Conservation (phyloP, 2,797 vertebrate genomes). For the Intellagama lesueurii region DNA sequence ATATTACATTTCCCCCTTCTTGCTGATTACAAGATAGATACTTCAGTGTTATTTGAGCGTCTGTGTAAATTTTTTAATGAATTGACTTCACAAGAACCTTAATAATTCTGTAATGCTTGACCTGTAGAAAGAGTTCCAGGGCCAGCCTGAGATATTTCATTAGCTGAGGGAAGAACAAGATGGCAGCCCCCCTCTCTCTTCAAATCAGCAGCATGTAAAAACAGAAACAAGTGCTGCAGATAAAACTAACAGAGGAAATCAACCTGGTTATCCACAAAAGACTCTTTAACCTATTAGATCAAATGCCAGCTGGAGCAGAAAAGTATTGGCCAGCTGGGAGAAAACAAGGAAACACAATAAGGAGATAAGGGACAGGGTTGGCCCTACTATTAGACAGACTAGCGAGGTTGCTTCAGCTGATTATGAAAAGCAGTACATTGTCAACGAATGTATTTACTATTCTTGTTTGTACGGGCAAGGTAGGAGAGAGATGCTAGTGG, state of each 20-base stretch:
- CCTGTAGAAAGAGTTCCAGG: not conserved
- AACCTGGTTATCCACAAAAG: not conserved
- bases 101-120: constrained; percentile 2
- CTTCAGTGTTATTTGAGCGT: not conserved
- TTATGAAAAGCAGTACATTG: not conserved
- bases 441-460: not conserved
- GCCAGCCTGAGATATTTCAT: not conserved
- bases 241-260: not conserved
- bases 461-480: not conserved
- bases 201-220: not conserved
- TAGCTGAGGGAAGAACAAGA: not conserved
- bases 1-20: not conserved
- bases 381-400: not conserved
- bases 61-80: not conserved
- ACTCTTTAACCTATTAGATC: not conserved
- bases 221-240: too few species aligned
- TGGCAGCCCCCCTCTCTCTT: not conserved
- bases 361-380: not conserved
- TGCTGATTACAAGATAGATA: constrained; percentile 47
- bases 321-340: not conserved
- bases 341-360: not conserved
- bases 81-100: constrained; percentile 7
- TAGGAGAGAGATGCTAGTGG: not conserved
- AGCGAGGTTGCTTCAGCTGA: not conserved
- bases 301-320: not conserved